phyloP scores from a whole-genome alignment of 2,888 invertebrate species.

The Ennomos fuscantarius region DNA sequence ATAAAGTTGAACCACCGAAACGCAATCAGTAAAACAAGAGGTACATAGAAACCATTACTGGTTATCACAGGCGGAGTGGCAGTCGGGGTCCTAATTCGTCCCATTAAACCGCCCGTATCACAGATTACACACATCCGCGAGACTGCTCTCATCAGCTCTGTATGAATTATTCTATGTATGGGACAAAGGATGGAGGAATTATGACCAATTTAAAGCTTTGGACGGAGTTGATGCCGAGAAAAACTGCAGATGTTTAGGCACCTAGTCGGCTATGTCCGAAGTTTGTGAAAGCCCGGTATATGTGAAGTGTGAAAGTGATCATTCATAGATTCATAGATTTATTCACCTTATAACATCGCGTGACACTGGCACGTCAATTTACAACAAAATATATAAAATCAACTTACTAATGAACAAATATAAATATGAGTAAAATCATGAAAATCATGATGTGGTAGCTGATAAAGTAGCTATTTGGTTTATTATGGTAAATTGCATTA shows the following conservation, averaged over 20 bases:
- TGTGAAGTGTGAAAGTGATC: no score
- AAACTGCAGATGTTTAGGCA: slow-evolving; percentile 16
- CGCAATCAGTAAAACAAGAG: slow-evolving; percentile 10
- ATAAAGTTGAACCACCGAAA: slow-evolving; percentile 10
- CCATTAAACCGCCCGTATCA: slow-evolving; percentile 76
- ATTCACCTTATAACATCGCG: no score
- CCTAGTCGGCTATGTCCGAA: no score
- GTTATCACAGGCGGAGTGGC: slow-evolving; percentile 37
- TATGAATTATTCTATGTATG: slow-evolving; percentile 39
- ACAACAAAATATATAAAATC: no score
- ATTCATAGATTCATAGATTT: no score
- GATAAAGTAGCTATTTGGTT: no score
- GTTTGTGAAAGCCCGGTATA: no score
- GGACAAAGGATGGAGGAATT: slow-evolving; percentile 41
- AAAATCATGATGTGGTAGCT: no score
- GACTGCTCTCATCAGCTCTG: slow-evolving; percentile 44
- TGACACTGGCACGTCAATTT: no score
- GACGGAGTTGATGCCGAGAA: slow-evolving; percentile 1
- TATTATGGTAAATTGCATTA: no score
- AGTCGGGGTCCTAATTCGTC: slow-evolving; percentile 60
- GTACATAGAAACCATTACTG: slow-evolving; percentile 8
- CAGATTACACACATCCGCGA: slow-evolving; percentile 74
- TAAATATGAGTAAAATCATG: no score
- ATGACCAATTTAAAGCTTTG: slow-evolving; percentile 24
- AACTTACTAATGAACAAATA: no score